Conservation (phyloP, 2,797 vertebrate species). For the Harpagifer antarcticus region DNA sequence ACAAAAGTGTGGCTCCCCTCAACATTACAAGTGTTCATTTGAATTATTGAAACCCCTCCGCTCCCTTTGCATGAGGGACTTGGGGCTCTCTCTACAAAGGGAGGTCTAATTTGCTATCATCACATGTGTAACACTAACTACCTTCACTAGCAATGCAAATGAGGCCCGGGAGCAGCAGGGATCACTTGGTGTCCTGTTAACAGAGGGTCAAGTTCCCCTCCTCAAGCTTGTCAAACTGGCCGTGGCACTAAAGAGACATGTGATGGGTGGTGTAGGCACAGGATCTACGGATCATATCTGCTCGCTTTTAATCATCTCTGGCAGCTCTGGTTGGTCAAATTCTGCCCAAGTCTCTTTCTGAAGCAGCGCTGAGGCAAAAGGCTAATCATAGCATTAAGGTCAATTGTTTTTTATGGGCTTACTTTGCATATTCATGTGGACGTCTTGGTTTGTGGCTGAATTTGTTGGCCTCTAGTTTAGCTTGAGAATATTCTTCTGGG, state of each 20-base stretch:
- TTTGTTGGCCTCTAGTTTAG: constrained; percentile 38
- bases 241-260: constrained; percentile 48
- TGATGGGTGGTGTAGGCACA: constrained; percentile 56
- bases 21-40: constrained; percentile 68
- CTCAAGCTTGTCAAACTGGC: constrained; percentile 47
- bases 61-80: constrained; percentile 38
- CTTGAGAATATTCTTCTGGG: constrained; percentile 39
- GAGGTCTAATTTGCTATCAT: constrained; percentile 53
- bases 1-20: constrained; percentile 47
- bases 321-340: constrained; percentile 44
- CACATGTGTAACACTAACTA: constrained; percentile 71
- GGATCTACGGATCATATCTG: constrained; percentile 47
- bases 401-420: constrained; percentile 45
- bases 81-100: constrained; percentile 42
- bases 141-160: constrained; percentile 70
- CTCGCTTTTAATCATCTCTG: constrained; percentile 47
- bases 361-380: constrained; percentile 40
- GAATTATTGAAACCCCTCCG: constrained; percentile 66
- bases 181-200: constrained; percentile 71
- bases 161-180: constrained; percentile 48
- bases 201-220: constrained; percentile 71
- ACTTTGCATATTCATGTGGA: constrained; percentile 43
- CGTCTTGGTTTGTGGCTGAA: constrained; percentile 32
- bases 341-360: constrained; percentile 45
- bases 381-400: constrained; percentile 53